Conservation (phyloP, 2,888 invertebrate species). For the Eupithecia inturbata region DNA sequence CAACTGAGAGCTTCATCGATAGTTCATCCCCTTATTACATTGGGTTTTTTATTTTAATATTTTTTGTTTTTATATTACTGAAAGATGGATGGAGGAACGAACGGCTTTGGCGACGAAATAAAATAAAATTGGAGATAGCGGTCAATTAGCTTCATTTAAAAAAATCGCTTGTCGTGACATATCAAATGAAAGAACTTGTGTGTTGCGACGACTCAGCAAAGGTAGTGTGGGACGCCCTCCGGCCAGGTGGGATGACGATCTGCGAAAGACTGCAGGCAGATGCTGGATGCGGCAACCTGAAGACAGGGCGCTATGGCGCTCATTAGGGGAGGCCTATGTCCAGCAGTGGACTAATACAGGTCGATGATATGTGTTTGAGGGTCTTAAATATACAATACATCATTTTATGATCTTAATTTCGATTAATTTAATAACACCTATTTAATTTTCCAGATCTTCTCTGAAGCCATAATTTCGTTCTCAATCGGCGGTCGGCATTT, state of each 20-base stretch:
- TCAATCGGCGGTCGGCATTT: slow-evolving; percentile 92
- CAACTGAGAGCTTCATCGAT: background rate
- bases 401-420: slow-evolving; percentile 8
- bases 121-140: background rate
- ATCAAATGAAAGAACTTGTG: too few species aligned
- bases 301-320: too few species aligned
- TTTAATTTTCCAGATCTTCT: slow-evolving; percentile 86
- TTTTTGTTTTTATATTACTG: background rate
- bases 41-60: background rate
- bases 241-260: too few species aligned
- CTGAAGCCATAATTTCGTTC: slow-evolving; percentile 91
- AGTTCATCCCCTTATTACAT: background rate
- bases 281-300: too few species aligned
- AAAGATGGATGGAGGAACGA: background rate
- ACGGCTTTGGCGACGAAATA: background rate
- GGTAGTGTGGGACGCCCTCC: too few species aligned
- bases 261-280: too few species aligned
- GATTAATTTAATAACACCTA: background rate
- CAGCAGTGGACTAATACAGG: too few species aligned
- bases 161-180: background rate
- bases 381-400: too few species aligned
- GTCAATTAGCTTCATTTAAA: background rate
- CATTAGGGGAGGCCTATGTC: too few species aligned
- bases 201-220: too few species aligned
- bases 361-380: too few species aligned